phyloP scores from a whole-genome alignment of 2,113 vertebrate genomes.

The Panthera leo region DNA sequence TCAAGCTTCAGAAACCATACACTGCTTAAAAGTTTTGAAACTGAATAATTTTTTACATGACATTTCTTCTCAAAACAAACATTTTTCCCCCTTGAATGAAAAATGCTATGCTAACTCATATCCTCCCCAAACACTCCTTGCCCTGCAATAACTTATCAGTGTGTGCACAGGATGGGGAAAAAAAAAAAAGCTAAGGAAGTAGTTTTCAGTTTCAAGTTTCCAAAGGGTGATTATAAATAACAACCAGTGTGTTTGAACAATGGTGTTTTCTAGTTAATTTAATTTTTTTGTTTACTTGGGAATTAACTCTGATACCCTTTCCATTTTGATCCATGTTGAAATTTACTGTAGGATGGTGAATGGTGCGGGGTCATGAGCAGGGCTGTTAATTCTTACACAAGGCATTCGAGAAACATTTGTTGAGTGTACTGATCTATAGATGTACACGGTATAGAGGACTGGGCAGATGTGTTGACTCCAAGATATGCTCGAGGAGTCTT shows the following conservation, averaged over 20 bases:
- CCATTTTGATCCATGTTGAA: conserved; percentile 23
- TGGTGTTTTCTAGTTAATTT: conserved; percentile 41
- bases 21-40: conserved; percentile 35
- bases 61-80: conserved; percentile 76
- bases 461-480: not conserved
- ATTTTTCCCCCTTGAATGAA: conserved; percentile 59
- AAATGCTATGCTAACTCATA: conserved; percentile 57
- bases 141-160: conserved; percentile 73
- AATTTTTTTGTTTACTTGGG: conserved; percentile 35
- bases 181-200: conserved; percentile 66
- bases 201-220: conserved; percentile 72
- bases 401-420: not conserved
- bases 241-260: conserved; percentile 53
- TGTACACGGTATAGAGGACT: not conserved
- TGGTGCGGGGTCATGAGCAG: not conserved
- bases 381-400: not conserved
- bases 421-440: not conserved
- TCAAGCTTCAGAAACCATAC: conserved; percentile 33
- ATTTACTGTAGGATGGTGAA: not conserved
- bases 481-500: not conserved
- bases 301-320: not conserved
- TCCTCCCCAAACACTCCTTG: conserved; percentile 63
- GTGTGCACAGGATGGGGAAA: conserved; percentile 37
- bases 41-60: conserved; percentile 67
- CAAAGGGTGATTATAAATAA: conserved; percentile 58